Base-by-base conservation (phyloP, 2,888 invertebrate species). In the Pycnomerus fuliginosus region DNA sequence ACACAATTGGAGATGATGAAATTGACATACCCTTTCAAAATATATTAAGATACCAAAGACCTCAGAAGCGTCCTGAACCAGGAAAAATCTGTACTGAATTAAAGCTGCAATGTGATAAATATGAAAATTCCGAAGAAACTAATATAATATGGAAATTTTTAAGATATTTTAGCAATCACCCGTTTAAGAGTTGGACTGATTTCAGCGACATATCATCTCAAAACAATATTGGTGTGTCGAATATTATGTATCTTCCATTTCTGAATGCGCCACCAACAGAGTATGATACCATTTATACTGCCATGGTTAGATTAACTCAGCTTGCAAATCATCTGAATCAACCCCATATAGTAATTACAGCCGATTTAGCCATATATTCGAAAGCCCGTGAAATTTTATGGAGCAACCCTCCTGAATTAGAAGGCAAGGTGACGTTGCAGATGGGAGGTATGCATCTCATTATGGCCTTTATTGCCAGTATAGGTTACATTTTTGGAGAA, bases 161-260 rank as follows among this genome's bases (percentile, higher is more conserved):
- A 20, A 4, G 20, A 20, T 20, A 5, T 20, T 20, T 20, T 8
- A 20, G 8, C 5, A 20, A 20, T 20, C 5, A 20, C 20, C 8
- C 8, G 4, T 20, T 20, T 8, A 5, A 5, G 20, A 8, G 20
- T 5, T 20, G 20, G 20, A 20, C 20, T 8, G 20, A 20, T 20
- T 20, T 20, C 8, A 4, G 8, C 20, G 8, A 20, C 20, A 20
- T 20, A 4, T 20, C 47, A 11, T 49, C 34, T n/a, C 11, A 42
- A 17, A 49, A 49, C 17, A 48, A 50, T 34, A 27, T 44, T 25
- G 16, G 29, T 31, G 31, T 51, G 8, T 41, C 44, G 5, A 36
- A 15, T 16, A 51, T 48, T 16, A 1, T 20, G 10, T 51, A 50
- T 28, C 16, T 48, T 7, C 50, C 52, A 34, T 52, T 52, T 39